These are phyloP conservation scores for Cynaeus angustus DNA, from an alignment of 2,888 invertebrate species.

Conservation along the genomic window DNA sequence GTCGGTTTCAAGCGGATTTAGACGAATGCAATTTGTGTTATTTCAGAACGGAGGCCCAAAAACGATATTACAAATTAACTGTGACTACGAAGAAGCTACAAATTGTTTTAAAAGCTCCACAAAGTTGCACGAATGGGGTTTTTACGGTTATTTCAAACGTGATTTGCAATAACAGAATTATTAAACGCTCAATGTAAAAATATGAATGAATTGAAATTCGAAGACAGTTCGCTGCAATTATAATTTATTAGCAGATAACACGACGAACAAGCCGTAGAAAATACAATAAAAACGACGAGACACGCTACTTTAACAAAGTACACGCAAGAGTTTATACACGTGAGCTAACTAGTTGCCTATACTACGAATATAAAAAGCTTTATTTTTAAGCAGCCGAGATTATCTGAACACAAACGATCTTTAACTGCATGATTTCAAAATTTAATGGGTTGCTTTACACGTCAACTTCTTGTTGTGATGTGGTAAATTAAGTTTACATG, in stretches of 20 bases:
- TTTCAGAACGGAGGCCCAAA: too few relatives aligned
- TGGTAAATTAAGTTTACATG: too few relatives aligned
- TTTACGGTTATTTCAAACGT: too few relatives aligned
- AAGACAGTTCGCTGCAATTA: not conserved
- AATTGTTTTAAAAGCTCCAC: not conserved
- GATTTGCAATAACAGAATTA: too few relatives aligned
- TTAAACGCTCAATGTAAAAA: too few relatives aligned
- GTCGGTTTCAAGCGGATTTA: too few relatives aligned
- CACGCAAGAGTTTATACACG: slow-evolving; percentile 25
- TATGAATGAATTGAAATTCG: not conserved
- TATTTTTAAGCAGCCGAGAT: not conserved
- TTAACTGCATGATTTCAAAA: not conserved
- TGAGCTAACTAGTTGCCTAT: slow-evolving; percentile 11
- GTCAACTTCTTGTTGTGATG: not conserved
- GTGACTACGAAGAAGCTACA: not conserved
- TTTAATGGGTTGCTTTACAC: not conserved
- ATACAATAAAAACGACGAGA: not conserved
- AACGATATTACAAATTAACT: not conserved
- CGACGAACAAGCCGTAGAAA: not conserved
- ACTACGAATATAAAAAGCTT: not conserved
- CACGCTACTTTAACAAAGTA: slow-evolving; percentile 18
- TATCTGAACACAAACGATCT: not conserved
- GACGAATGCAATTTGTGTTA: too few relatives aligned
- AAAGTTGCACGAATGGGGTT: too few relatives aligned
- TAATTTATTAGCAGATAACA: not conserved